Base-by-base conservation (phyloP, 2,888 invertebrate genomes). In the Volucella inflata region DNA sequence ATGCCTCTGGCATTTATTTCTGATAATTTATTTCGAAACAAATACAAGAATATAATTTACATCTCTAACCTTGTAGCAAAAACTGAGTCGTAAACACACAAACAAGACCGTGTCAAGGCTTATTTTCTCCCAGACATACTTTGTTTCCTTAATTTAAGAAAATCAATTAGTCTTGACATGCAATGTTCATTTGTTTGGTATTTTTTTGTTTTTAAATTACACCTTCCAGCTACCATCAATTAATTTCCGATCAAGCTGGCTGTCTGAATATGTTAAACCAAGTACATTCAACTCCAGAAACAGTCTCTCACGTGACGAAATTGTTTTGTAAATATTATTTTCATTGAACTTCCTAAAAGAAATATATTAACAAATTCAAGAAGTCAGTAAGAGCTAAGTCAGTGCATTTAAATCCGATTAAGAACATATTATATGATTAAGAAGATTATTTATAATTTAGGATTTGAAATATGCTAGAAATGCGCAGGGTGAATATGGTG, bases 101-200 rank as follows among this genome's bases (percentile, higher is more conserved):
- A 21, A 11, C 38, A 57, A 40, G 55, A 65, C 75, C 75, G 65
- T 65, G 75, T 17, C 14, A 30, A 57, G 48, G 65, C 48, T 50
- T 53, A 16, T 55, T 50, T 57, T 14, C 57, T 57, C 48, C 14
- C 6, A 16, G 1, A 9, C 11, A 46, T 40, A 36, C 9, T 55
- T 11, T 42, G 14, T 9, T 40, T 6, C 12, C 30, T 38, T 46
- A 12, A 16, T 16, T 16, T 64, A n/a, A 55, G 6, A 40, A 30
- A 64, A 59, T 65, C 21, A 55, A 74, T 75, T 53, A 57, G 38
- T 30, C 21, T 48, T 38, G 57, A 75, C 65, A 75, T 65, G 75
- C 75, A 65, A 65, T n/a, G 36, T 9, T n/a, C 14, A 21, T 38
- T 60, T 36, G 51, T 36, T 21, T 9, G n/a, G 64, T 46, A 21